Conservation (phyloP, 37 sponge, comb jelly and placozoan species). For the Spongia lamella region DNA sequence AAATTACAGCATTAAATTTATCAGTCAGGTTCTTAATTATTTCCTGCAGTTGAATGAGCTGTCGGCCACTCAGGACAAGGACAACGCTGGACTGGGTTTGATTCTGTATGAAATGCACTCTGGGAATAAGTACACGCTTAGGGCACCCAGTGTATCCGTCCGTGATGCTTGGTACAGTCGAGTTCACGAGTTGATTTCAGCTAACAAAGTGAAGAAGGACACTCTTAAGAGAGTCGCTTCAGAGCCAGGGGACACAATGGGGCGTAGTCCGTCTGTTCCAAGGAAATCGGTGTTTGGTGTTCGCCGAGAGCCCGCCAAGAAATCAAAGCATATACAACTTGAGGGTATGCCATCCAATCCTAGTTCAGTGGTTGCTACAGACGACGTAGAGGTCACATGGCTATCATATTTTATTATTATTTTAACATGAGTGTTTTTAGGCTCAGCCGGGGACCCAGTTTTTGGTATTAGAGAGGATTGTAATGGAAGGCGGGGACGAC, state of each 20-base stretch:
- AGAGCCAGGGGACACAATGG: slow-evolving; percentile 10
- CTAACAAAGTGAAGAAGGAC: slow-evolving; percentile 17
- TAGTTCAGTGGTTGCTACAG: not conserved
- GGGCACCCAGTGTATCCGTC: too few relatives aligned
- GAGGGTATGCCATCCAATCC: not conserved
- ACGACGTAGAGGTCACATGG: not conserved
- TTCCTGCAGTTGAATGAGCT: slow-evolving; percentile 44
- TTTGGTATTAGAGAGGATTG: slow-evolving; percentile 75
- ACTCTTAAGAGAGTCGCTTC: slow-evolving; percentile 5
- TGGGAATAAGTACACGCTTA: slow-evolving; percentile 55
- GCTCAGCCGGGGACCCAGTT: slow-evolving; percentile 32
- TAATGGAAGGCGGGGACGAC: slow-evolving; percentile 72
- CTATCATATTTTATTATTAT: not conserved
- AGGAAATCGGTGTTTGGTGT: not conserved
- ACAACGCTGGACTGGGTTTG: slow-evolving; percentile 20
- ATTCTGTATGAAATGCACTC: slow-evolving; percentile 55
- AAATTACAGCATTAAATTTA: too few relatives aligned
- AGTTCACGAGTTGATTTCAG: too few relatives aligned
- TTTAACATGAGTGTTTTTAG: not conserved
- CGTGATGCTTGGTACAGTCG: too few relatives aligned
- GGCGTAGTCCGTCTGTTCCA: not conserved
- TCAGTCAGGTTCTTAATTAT: not conserved
- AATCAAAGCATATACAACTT: not conserved
- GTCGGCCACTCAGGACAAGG: slow-evolving; percentile 49
- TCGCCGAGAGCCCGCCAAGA: not conserved